Percentiles rank a stretch among this genome's conserved stretches.
phyloP scores from a whole-genome alignment of 1,140 invertebrate species.

The Melipona quadrifasciata region DNA sequence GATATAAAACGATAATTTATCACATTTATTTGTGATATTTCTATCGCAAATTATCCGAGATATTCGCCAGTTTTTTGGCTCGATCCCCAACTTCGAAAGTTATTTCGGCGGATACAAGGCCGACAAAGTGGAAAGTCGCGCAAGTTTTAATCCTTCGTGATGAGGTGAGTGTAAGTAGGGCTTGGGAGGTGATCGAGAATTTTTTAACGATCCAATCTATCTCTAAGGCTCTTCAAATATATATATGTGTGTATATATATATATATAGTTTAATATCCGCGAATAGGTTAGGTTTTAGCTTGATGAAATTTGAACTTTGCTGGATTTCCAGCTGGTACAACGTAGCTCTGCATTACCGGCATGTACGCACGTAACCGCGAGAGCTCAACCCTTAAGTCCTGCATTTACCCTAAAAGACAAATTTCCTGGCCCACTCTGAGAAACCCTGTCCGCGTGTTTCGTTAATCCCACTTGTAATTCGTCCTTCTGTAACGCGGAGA shows the following conservation, averaged over 20 bases:
- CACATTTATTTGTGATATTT: too few species aligned
- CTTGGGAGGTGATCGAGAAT: neutral
- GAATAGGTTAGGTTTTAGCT: conserved; percentile 33
- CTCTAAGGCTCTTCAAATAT: neutral
- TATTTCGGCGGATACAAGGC: neutral
- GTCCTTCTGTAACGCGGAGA: conserved; percentile 21
- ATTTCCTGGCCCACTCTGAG: conserved; percentile 48
- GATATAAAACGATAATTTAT: too few species aligned
- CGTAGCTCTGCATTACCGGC: neutral
- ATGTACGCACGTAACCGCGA: conserved; percentile 40
- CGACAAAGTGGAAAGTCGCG: neutral
- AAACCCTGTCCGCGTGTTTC: conserved; percentile 40
- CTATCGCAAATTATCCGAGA: too few species aligned
- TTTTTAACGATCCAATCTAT: neutral
- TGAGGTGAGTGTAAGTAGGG: conserved; percentile 5
- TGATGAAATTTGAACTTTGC: conserved; percentile 64
- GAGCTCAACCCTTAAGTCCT: conserved; percentile 53
- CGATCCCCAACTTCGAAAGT: conserved; percentile 10
- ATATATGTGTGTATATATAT: too few species aligned
- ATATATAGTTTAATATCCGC: conserved; percentile 33
- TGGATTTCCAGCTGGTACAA: conserved; percentile 38
- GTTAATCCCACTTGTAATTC: conserved; percentile 62
- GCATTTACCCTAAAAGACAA: conserved; percentile 61
- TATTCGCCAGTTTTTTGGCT: neutral
- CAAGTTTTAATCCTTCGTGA: conserved; percentile 12